These are phyloP conservation scores for Calliphora vomitoria DNA, from an alignment of 2,888 invertebrate genomes.

Conservation along the genomic window DNA sequence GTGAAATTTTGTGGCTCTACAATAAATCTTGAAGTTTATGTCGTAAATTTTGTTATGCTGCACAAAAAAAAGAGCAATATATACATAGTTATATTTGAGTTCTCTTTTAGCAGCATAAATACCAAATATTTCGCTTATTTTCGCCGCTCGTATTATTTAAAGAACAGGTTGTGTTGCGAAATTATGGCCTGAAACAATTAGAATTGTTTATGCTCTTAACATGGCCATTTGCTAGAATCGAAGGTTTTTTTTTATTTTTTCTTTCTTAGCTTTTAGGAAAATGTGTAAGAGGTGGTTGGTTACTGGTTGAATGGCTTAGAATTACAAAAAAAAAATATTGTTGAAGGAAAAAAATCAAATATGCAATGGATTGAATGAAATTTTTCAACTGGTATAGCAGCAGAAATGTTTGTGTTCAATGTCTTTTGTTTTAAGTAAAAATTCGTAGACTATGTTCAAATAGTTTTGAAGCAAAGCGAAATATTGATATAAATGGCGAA, in stretches of 20 bases:
- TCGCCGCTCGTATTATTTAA: background rate
- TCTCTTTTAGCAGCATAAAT: conserved; percentile 30
- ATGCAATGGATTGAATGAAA: background rate
- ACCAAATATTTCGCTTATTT: background rate
- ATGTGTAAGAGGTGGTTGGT: conserved; percentile 8
- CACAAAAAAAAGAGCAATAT: conserved; percentile 9
- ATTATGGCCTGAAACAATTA: conserved; percentile 60
- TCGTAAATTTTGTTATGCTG: background rate
- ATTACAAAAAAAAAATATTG: conserved; percentile 22
- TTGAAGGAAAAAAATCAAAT: background rate
- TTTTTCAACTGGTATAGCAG: background rate
- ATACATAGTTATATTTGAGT: background rate
- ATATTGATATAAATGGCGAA: background rate
- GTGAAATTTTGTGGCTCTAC: conserved; percentile 54
- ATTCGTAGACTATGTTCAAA: background rate
- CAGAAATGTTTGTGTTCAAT: conserved; percentile 15
- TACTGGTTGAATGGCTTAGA: background rate
- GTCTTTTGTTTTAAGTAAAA: background rate
- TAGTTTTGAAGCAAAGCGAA: background rate
- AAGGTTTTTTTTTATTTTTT: conserved; percentile 3
- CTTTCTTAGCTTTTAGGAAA: background rate
- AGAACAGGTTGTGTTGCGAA: conserved; percentile 59
- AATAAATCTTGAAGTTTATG: conserved; percentile 41
- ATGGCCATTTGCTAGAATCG: conserved; percentile 36
- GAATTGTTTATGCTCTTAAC: conserved; percentile 56